A percentile compares a stretch with the other conserved stretches of the same genome.
These are phyloP conservation scores for Todiramphus chloris DNA, from an alignment of 2,113 vertebrate genomes.

Conservation along the genomic window DNA sequence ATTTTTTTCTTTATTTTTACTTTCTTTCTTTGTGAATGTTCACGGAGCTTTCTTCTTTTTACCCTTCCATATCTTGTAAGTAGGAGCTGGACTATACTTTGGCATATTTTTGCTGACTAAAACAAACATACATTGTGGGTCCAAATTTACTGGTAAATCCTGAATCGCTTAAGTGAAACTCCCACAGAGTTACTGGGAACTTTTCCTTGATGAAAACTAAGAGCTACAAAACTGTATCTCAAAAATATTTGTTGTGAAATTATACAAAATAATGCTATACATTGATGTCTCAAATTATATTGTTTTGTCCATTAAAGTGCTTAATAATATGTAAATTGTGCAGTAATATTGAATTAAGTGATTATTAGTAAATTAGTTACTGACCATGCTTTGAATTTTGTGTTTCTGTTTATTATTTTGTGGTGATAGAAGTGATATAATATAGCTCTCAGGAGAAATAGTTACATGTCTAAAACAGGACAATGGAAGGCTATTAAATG, in stretches of 20 bases:
- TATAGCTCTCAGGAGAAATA: not conserved
- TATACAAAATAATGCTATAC: not conserved
- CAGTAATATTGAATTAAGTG: not conserved
- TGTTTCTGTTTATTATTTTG: not conserved
- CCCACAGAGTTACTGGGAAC: not conserved
- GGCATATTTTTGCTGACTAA: not conserved
- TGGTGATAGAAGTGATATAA: not conserved
- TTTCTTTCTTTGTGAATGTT: not conserved
- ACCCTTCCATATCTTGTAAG: not conserved
- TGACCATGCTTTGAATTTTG: not conserved
- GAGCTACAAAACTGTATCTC: not conserved
- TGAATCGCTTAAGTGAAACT: not conserved
- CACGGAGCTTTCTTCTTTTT: not conserved
- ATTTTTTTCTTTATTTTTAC: not conserved
- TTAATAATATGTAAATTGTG: not conserved
- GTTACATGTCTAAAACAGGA: not conserved
- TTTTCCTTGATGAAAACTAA: not conserved
- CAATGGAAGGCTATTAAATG: not conserved
- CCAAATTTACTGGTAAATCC: not conserved
- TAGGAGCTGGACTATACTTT: not conserved
- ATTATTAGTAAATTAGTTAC: not conserved
- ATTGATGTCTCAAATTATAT: not conserved
- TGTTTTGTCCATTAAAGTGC: not conserved
- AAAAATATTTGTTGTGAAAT: not conserved
- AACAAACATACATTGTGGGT: not conserved